Base-by-base conservation (phyloP, 1,140 invertebrate species). In the Neodiprion fabricii region DNA sequence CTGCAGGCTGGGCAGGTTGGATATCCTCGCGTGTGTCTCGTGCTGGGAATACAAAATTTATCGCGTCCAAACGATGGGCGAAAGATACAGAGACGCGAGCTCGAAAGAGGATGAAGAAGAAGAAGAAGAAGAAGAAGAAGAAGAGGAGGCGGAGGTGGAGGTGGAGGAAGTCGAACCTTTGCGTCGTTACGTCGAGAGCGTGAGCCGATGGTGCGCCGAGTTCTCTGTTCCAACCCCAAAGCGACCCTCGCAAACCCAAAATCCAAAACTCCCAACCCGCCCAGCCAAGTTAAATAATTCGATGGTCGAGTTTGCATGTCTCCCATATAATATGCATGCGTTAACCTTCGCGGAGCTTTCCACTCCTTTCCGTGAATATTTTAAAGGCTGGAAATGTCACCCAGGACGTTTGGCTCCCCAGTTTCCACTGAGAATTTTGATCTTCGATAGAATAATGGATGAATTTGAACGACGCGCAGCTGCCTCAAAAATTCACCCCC, bases 1-100 rank as follows among this genome's bases (percentile, higher is more conserved):
- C 28, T 40, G 28, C 28, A 40, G 2, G 28, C 1, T 40, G 28
- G 53, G 53, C n/a, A 14, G 11, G 53, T 17, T 61, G 53, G 53
- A 61, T 61, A 61, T 61, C 53, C 28, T 40, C 53, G 11, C 53
- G 53, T 61, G n/a, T 40, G 28, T 61, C n/a, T 61, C 53, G 53
- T 61, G 53, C 53, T 61, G 53, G 53, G 53, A 61, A 61, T 61
- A 61, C 53, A 61, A 61, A 61, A 61, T 61, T 61, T 61, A 61
- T 61, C 53, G 53, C 53, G 5, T 5, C 11, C 53, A 61, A 61
- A 61, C 53, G 53, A 61, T 17, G 53, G 5, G 53, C 53, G 8
- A 61, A 61, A 61, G 4, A 61, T 12, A 40, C 28, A 40, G 28
- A 61, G 53, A 61, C 11, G 53, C 11, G 67, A 14, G 40, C 4